These are phyloP conservation scores for Polypedilum pembai DNA, from an alignment of 1,140 invertebrate species.

Conservation along the genomic window DNA sequence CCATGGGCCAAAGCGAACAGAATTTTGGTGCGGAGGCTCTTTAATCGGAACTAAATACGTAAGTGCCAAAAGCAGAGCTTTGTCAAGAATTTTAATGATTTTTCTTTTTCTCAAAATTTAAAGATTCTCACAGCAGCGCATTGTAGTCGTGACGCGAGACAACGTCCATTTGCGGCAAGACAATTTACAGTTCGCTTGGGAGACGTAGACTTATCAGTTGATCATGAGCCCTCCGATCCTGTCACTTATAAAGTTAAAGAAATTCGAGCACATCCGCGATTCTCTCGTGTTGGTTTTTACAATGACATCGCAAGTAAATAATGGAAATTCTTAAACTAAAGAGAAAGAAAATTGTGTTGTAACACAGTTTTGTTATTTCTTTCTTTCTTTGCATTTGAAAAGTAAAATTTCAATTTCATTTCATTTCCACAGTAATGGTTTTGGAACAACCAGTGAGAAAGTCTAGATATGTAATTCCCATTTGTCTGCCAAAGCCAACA, in stretches of 20 bases:
- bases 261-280: conserved; percentile 70
- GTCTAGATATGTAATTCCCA: conserved; percentile 77
- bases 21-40: conserved; percentile 92
- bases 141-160: conserved; percentile 45
- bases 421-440: conserved; percentile 35
- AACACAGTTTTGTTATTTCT: neutral
- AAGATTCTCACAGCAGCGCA: conserved; percentile 15
- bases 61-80: conserved; percentile 53
- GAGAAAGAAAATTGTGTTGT: too few species aligned
- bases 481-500: conserved; percentile 62
- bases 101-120: neutral
- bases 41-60: conserved; percentile 72
- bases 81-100: neutral
- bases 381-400: neutral
- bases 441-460: conserved; percentile 60
- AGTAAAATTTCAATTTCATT: neutral
- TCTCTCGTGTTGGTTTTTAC: conserved; percentile 78
- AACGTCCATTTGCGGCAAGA: conserved; percentile 56
- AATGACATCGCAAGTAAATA: conserved; percentile 70
- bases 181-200: conserved; percentile 85
- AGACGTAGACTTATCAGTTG: conserved; percentile 74
- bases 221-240: conserved; percentile 71
- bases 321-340: neutral
- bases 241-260: conserved; percentile 68
- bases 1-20: conserved; percentile 72